Conservation (phyloP, 1,140 invertebrate genomes). For the Microplitis demolitor region DNA sequence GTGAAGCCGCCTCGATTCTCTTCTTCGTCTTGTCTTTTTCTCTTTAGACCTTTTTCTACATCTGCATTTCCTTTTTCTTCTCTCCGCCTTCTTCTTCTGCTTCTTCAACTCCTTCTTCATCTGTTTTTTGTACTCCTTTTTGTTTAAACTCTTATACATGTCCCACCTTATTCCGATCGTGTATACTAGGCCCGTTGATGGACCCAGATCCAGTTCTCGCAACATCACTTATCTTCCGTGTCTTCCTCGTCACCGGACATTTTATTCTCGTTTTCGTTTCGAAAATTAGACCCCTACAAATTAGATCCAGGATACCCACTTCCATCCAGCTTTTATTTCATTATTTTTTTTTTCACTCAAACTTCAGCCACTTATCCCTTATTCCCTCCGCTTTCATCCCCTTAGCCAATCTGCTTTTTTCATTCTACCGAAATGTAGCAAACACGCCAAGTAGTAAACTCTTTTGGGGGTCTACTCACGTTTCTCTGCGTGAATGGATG, state of each 20-base stretch:
- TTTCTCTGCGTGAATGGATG: conserved; percentile 3
- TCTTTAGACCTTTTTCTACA: not conserved
- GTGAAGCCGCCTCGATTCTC: conserved; percentile 45
- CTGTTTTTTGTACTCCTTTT: not conserved
- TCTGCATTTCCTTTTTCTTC: conserved; percentile 6
- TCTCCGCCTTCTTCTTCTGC: not conserved
- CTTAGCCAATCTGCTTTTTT: no score
- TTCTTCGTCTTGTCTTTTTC: conserved; percentile 17
- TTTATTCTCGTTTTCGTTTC: conserved; percentile 28
- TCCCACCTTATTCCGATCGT: conserved; percentile 3
- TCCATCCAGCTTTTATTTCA: conserved; percentile 2
- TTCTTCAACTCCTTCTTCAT: conserved; percentile 24
- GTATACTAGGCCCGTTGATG: not conserved
- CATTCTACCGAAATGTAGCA: no score
- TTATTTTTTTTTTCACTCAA: no score
- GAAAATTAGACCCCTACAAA: conserved; percentile 34
- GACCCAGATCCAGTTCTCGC: conserved; percentile 4
- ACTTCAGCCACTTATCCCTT: no score
- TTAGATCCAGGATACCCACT: conserved; percentile 32
- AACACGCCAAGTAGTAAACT: not conserved
- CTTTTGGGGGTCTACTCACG: conserved; percentile 2
- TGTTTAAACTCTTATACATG: not conserved
- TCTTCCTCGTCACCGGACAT: conserved; percentile 30
- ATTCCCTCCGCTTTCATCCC: no score
- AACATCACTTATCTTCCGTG: conserved; percentile 36